phyloP scores from a whole-genome alignment of 2,113 vertebrate genomes.

The Mobula hypostoma region DNA sequence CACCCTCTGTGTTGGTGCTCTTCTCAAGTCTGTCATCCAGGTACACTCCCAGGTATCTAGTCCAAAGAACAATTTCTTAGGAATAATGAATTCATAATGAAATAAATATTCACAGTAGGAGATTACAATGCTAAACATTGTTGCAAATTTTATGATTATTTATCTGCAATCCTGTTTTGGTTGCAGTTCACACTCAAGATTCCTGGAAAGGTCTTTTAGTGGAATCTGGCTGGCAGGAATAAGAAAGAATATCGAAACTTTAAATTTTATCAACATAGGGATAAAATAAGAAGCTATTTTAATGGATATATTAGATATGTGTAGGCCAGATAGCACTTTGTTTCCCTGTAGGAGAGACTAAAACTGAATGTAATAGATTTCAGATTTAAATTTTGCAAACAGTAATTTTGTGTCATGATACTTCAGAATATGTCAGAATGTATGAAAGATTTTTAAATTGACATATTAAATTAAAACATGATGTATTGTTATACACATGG shows the following conservation, averaged over 20 bases:
- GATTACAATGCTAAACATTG: not conserved
- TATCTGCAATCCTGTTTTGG: not conserved
- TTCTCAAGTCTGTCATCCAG: too few relatives aligned
- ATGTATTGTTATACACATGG: too few relatives aligned
- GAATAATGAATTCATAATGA: not conserved
- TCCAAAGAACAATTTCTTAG: not conserved
- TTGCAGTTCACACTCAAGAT: not conserved
- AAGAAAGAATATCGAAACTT: not conserved
- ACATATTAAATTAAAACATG: too few relatives aligned
- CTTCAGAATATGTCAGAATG: not conserved
- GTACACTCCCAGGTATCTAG: too few relatives aligned
- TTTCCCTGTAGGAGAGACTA: not conserved
- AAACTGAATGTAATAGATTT: not conserved
- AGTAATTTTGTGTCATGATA: not conserved
- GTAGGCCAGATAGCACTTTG: not conserved
- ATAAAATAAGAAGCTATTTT: not conserved
- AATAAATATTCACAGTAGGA: not conserved
- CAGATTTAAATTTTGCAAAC: not conserved
- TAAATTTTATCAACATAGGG: not conserved
- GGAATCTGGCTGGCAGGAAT: not conserved
- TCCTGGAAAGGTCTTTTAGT: not conserved
- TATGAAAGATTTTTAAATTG: not conserved
- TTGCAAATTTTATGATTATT: not conserved
- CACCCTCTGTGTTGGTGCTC: too few relatives aligned
- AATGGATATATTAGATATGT: not conserved